These are phyloP conservation scores for Dipodomys merriami DNA, from an alignment of 2,113 vertebrate genomes.

Conservation along the genomic window DNA sequence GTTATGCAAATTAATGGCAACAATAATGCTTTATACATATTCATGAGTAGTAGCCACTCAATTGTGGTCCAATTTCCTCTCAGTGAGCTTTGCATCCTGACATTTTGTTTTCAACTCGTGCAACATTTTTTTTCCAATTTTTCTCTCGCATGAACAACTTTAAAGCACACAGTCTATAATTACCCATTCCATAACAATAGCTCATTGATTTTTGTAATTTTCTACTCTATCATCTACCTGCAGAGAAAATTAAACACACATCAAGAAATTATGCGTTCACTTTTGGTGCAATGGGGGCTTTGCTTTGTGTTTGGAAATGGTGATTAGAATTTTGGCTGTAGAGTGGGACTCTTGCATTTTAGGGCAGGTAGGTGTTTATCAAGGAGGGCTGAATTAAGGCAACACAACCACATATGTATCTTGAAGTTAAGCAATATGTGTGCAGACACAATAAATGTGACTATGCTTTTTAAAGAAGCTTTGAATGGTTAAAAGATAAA, in stretches of 20 bases:
- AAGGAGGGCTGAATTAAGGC: background rate
- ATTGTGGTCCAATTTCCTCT: slow-evolving; percentile 1
- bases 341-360: background rate
- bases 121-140: slow-evolving; percentile 49
- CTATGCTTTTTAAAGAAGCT: background rate
- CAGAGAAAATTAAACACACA: slow-evolving; percentile 45
- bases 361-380: background rate
- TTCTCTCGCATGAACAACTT: slow-evolving; percentile 39
- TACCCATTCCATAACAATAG: slow-evolving; percentile 69
- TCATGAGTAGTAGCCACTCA: background rate
- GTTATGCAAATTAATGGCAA: slow-evolving; percentile 8
- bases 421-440: background rate
- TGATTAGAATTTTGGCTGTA: background rate
- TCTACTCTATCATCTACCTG: slow-evolving; percentile 58
- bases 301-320: slow-evolving; percentile 36
- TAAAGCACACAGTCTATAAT: slow-evolving; percentile 49
- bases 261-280: slow-evolving; percentile 26
- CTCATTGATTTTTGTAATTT: slow-evolving; percentile 62
- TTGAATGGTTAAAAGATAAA: background rate
- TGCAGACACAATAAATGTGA: background rate
- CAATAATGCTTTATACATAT: slow-evolving; percentile 32
- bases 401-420: too few relatives aligned
- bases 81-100: slow-evolving; percentile 30
- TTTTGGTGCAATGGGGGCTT: background rate
- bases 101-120: slow-evolving; percentile 32